Conservation (phyloP, 2,113 vertebrate genomes). For the Mus pahari region DNA sequence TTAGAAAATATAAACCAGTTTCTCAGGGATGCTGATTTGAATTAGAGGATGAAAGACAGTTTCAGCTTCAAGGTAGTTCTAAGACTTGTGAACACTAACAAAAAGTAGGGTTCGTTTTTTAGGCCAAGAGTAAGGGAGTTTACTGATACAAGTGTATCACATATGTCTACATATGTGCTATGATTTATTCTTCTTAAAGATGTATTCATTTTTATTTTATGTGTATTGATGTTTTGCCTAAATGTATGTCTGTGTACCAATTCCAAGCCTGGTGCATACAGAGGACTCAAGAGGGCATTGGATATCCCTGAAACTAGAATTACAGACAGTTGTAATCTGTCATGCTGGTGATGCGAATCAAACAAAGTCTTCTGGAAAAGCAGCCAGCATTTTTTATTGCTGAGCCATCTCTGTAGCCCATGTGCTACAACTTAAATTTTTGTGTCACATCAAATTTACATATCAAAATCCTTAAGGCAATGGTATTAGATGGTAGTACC, state of each 20-base stretch:
- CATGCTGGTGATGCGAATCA: not conserved
- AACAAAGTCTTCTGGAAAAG: not conserved
- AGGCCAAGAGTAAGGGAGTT: not conserved
- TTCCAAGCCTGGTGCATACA: not conserved
- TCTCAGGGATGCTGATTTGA: not conserved
- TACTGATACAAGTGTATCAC: not conserved
- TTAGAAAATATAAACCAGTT: conserved; percentile 11
- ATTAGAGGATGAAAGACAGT: not conserved
- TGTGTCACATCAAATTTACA: not conserved
- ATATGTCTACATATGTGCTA: not conserved
- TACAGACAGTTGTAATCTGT: not conserved
- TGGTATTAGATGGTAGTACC: not conserved
- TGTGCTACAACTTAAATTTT: not conserved
- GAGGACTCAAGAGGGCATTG: not conserved
- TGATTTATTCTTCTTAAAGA: not conserved
- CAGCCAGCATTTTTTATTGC: not conserved
- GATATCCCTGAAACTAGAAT: not conserved
- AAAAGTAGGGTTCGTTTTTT: not conserved
- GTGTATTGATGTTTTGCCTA: not conserved
- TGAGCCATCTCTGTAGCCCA: not conserved
- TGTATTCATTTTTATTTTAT: not conserved
- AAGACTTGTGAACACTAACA: conserved; percentile 24
- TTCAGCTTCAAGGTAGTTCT: not conserved
- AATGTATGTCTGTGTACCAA: not conserved
- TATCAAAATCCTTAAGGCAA: not conserved